phyloP scores from a whole-genome alignment of 2,888 invertebrate genomes.

The Malacosoma neustria region DNA sequence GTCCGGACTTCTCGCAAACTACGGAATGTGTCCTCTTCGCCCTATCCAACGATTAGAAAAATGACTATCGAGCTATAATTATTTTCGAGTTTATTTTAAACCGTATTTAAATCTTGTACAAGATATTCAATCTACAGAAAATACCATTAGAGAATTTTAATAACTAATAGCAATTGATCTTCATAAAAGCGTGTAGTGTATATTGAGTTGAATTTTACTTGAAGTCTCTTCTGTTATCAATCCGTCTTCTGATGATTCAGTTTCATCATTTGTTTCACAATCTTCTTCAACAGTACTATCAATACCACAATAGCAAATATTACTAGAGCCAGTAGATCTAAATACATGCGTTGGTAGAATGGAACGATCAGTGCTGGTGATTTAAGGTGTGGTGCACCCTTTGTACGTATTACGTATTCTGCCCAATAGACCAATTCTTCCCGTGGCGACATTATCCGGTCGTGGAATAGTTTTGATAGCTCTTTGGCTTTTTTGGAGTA shows the following conservation, averaged over 20 bases:
- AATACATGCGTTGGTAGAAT: constrained; percentile 43
- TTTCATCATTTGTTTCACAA: constrained; percentile 1
- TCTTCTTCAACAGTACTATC: constrained; percentile 1
- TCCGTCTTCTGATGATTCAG: neutral
- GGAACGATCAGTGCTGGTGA: constrained; percentile 35
- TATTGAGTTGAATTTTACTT: neutral
- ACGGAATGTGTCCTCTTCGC: no score
- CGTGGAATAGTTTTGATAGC: constrained; percentile 36
- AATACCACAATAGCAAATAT: constrained; percentile 6
- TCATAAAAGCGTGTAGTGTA: no score
- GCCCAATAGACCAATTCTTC: constrained; percentile 79
- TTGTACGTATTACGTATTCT: constrained; percentile 76
- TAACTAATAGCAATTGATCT: no score
- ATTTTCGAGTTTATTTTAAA: no score
- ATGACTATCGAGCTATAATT: no score
- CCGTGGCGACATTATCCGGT: constrained; percentile 70
- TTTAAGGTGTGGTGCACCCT: constrained; percentile 69
- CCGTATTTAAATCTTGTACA: no score
- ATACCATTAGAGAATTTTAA: no score
- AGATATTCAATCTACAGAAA: no score
- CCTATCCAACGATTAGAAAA: no score
- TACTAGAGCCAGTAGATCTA: constrained; percentile 26
- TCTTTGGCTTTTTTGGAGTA: constrained; percentile 31
- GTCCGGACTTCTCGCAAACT: no score
- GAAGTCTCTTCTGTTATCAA: no score